These are phyloP conservation scores for Andrena minutula DNA, from an alignment of 2,888 invertebrate genomes.

Conservation along the genomic window DNA sequence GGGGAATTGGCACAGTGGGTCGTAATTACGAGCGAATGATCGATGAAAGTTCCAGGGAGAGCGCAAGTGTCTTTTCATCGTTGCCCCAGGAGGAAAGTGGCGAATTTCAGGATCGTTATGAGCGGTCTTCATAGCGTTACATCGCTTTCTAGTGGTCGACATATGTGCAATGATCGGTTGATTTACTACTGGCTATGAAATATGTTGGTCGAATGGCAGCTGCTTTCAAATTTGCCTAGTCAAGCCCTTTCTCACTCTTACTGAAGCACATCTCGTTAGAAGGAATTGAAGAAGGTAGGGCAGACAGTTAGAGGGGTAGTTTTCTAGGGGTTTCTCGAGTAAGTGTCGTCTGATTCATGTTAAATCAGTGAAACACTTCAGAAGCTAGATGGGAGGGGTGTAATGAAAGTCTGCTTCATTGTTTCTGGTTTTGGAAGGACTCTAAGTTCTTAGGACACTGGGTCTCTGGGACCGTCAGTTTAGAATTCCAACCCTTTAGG, in stretches of 20 bases:
- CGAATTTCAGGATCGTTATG: neutral
- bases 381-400: too few relatives aligned
- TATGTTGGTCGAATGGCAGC: neutral
- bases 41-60: constrained; percentile 43
- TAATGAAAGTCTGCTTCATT: too few relatives aligned
- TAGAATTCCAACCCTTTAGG: too few relatives aligned
- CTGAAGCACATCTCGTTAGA: neutral
- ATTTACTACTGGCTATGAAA: constrained; percentile 14
- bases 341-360: too few relatives aligned
- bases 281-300: neutral
- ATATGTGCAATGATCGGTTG: constrained; percentile 10
- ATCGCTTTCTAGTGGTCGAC: constrained; percentile 30
- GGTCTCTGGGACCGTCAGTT: too few relatives aligned
- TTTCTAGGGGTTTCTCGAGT: too few relatives aligned
- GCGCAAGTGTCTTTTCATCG: constrained; percentile 36
- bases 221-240: constrained; percentile 19
- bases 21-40: constrained; percentile 32
- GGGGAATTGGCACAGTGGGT: constrained; percentile 34
- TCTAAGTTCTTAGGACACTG: too few relatives aligned
- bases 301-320: neutral
- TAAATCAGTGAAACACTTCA: too few relatives aligned
- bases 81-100: constrained; percentile 15
- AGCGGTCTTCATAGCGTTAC: neutral
- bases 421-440: too few relatives aligned
- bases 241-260: neutral